Evolutionary conservation across 2,797 vertebrate genomes (phyloP), one percentile per base, ranked within the genome.

Genomic region (Coranthus polyacanthus): DNA sequence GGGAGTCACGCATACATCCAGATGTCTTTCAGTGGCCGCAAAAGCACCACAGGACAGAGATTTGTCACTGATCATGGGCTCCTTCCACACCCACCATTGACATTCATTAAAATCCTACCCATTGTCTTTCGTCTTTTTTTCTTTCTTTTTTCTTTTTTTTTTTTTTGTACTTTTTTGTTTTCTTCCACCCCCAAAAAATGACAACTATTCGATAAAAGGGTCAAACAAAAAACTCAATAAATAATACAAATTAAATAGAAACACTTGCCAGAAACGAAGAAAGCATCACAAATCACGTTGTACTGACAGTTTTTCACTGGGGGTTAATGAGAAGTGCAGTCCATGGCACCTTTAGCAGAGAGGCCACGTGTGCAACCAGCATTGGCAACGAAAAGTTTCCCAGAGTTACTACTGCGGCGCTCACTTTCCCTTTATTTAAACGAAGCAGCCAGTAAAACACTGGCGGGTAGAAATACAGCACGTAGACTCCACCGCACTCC

Each of bases 41-140:
- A 59, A 52, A 62, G 80, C 73, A 73, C 85, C 85, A 78, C 79
- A 61, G 72, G 71, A 85, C 82, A 83, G 71, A 82, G 68, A 89
- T 83, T 81, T 75, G 79, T 85, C 69, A 58, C 83, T 67, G 63
- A 88, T 80, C 63, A 75, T 24, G 49, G 81, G 81, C 76, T 83
- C 77, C 83, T 85, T 89, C 88, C 83, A 85, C 80, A 83, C 79
- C 78, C 80, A 84, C 76, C 58, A 43, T 64, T 75, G 81, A 92
- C 90, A 92, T 92, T 92, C 89, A 88, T 79, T 59, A 81, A 78
- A 77, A 76, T 70, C 70, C 55, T 64, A 68, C 58, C 72, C 76
- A 75, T 52, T 72, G 73, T 73, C 71, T 75, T 68, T 83, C 51
- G 54, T 50, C 16, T 37, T 26, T 36, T 72, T n/a, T n/a, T n/a